Conservation (phyloP, 2,113 vertebrate genomes). For the Paratilapia polleni region DNA sequence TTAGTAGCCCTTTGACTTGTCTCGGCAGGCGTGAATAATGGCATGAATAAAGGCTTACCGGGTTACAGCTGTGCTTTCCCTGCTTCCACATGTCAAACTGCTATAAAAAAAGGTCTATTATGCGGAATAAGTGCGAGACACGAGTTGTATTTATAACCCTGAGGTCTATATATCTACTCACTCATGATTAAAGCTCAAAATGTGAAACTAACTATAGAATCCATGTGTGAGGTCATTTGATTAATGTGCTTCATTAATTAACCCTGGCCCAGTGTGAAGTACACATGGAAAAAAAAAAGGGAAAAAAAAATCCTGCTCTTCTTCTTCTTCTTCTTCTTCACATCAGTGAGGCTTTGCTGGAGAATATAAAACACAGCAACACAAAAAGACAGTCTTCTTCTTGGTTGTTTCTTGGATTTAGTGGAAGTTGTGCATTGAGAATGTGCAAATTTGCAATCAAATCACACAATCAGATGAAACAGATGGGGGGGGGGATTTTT, state of each 20-base stretch:
- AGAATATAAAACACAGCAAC: not conserved
- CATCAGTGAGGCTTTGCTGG: not conserved
- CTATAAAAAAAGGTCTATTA: not conserved
- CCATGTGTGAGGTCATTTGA: constrained; percentile 21
- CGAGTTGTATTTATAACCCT: constrained; percentile 16
- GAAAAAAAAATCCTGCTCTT: not conserved
- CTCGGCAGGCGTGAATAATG: not conserved
- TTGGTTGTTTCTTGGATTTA: not conserved
- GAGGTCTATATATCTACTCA: not conserved
- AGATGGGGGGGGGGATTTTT: not conserved
- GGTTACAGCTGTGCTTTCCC: not conserved
- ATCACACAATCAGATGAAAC: constrained; percentile 5
- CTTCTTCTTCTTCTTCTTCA: not conserved
- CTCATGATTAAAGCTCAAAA: constrained; percentile 6
- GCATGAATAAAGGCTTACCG: not conserved
- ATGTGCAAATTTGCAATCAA: not conserved
- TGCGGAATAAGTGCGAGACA: not conserved
- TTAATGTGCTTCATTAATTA: constrained; percentile 40
- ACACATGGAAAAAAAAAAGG: not conserved
- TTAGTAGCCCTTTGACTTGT: not conserved
- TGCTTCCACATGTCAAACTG: constrained; percentile 3
- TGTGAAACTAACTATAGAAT: constrained; percentile 29
- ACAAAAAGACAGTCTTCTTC: not conserved
- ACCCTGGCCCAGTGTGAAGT: constrained; percentile 11
- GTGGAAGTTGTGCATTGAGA: not conserved